Evolutionary conservation across 1,140 invertebrate genomes (phyloP).

Genomic region (Bradynema listronoti): DNA sequence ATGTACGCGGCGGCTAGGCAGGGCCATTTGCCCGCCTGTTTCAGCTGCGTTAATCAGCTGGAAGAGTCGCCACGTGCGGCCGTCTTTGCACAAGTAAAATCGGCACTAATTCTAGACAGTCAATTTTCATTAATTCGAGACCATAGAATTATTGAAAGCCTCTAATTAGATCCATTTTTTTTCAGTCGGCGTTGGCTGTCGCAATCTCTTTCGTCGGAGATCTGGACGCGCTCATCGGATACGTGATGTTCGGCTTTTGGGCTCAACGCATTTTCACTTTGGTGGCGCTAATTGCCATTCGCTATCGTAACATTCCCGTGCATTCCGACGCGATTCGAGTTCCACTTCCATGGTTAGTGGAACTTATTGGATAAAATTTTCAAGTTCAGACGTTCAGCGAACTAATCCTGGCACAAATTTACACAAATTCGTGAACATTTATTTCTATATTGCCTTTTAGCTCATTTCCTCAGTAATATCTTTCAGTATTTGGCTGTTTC

Average conservation of each 20-base stretch:
- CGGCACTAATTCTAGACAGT: neutral
- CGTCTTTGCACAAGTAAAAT: slow-evolving; percentile 50
- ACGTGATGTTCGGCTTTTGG: slow-evolving; percentile 58
- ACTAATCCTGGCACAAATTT: too few relatives aligned
- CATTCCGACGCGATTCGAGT: slow-evolving; percentile 55
- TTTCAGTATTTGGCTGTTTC: slow-evolving; percentile 47
- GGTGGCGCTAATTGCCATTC: slow-evolving; percentile 35
- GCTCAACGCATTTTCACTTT: slow-evolving; percentile 54
- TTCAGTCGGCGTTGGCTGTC: slow-evolving; percentile 53
- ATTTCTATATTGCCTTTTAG: too few relatives aligned
- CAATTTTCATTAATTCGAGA: neutral
- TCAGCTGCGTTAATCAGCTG: slow-evolving; percentile 50
- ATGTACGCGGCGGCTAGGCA: slow-evolving; percentile 58
- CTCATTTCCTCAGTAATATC: too few relatives aligned
- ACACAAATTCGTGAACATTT: too few relatives aligned
- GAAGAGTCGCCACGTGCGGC: slow-evolving; percentile 52
- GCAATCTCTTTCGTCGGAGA: slow-evolving; percentile 56
- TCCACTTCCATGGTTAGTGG: slow-evolving; percentile 38
- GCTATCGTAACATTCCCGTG: slow-evolving; percentile 50
- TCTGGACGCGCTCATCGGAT: slow-evolving; percentile 56
- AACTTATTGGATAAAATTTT: neutral
- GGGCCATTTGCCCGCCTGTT: slow-evolving; percentile 57
- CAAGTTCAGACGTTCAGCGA: too few relatives aligned
- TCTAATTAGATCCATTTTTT: too few relatives aligned
- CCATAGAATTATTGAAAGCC: neutral